phyloP scores from a whole-genome alignment of 2,113 vertebrate genomes.

The Poeciliopsis turrubarensis region DNA sequence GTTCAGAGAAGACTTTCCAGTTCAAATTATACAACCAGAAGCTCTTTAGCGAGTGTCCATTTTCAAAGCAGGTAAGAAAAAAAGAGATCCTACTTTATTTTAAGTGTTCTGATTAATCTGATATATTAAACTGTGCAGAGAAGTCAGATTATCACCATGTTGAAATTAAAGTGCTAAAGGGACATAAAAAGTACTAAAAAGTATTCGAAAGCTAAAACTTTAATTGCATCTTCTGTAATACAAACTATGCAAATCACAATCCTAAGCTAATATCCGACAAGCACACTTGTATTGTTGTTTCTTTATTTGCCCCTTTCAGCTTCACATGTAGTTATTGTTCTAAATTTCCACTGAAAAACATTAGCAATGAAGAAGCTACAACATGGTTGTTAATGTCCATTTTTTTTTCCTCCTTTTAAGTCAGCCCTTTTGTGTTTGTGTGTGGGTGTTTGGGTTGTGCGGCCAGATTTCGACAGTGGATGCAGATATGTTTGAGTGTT shows the following conservation, averaged over 20 bases:
- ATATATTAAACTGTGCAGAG: not conserved
- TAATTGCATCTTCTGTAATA: not conserved
- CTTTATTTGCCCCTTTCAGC: not conserved
- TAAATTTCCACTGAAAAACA: not conserved
- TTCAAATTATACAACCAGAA: not conserved
- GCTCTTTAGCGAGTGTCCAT: not conserved
- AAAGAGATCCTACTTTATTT: too few species aligned
- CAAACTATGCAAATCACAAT: not conserved
- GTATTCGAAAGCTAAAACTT: too few species aligned
- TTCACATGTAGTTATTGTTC: not conserved
- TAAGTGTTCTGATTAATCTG: not conserved
- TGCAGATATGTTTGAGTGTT: constrained; percentile 70
- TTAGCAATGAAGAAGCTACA: not conserved
- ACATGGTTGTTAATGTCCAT: not conserved
- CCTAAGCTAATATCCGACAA: not conserved
- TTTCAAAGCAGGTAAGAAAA: constrained; percentile 56
- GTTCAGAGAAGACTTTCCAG: constrained; percentile 7
- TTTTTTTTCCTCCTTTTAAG: not conserved
- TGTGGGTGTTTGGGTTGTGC: constrained; percentile 41
- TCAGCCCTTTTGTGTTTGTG: constrained; percentile 22
- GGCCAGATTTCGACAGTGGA: constrained; percentile 54
- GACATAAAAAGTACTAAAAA: not conserved
- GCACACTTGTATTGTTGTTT: not conserved
- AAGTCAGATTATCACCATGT: not conserved
- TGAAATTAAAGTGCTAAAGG: not conserved